phyloP scores from a whole-genome alignment of 2,888 invertebrate species.

The Andrena minutula region DNA sequence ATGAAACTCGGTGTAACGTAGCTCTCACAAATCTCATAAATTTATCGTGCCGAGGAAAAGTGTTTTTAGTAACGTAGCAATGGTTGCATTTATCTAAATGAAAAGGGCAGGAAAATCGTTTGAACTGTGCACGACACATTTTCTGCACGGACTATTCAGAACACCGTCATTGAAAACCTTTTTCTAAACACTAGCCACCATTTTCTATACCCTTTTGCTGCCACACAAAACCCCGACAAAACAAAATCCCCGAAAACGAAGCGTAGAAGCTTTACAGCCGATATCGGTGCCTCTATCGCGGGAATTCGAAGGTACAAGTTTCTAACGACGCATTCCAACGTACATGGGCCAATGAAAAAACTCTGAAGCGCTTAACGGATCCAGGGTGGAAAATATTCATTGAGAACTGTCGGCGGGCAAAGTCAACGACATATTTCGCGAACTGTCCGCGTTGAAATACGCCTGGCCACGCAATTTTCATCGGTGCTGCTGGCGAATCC shows the following conservation, averaged over 20 bases:
- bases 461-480: constrained; percentile 62
- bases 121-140: not conserved
- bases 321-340: constrained; percentile 45
- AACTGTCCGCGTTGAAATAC: constrained; percentile 66
- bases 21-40: not conserved
- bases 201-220: not conserved
- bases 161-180: not conserved
- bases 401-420: constrained; percentile 51
- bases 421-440: constrained; percentile 61
- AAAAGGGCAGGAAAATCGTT: no score
- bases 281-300: constrained; percentile 49
- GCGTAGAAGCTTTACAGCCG: constrained; percentile 29
- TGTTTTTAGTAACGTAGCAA: no score
- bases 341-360: constrained; percentile 39
- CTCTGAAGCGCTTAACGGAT: constrained; percentile 55
- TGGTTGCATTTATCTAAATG: no score
- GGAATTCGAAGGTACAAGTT: constrained; percentile 41
- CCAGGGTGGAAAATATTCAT: constrained; percentile 61
- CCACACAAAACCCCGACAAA: constrained; percentile 18
- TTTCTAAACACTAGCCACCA: not conserved
- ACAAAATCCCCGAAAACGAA: constrained; percentile 21
- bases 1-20: constrained; percentile 28
- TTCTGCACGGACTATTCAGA: not conserved
- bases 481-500: constrained; percentile 42
- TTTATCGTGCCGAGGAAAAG: no score